Evolutionary conservation across 1,140 invertebrate species (phyloP), one percentile per base, ranked within the genome.

Genomic region (Parasteatoda tepidariorum): DNA sequence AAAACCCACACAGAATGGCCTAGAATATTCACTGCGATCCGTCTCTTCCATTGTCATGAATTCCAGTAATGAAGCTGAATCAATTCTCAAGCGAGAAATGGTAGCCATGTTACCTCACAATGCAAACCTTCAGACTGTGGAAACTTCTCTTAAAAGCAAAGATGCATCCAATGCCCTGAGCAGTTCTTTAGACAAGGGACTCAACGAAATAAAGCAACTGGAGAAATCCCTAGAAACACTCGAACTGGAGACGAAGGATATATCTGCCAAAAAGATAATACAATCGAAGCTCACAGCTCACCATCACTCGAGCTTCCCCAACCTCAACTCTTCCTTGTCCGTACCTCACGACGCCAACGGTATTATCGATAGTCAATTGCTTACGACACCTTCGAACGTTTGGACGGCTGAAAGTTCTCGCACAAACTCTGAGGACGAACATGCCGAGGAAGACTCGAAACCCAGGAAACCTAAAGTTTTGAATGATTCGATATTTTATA

Each of bases 101-200:
- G 55, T 38, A 9, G 85, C 86, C 15, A 84, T 86, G 67, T 73
- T 82, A 13, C 85, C 85, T 24, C 57, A 48, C 0, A 61, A 7
- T 26, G n/a, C 13, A 26, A 22, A 22, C n/a, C 38, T 38, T 26
- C 26, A 70, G 9, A 78, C 18, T 66, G 57, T 70, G 13, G 18
- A 30, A 13, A 11, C 48, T 62, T 31, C 70, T 6, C 22, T 48
- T 1, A 68, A 30, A n/a, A n/a, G 15, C 15, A 55, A 57, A 1
- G 71, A 75, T 13, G 31, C 31, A 9, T 34, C 28, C 7, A 38
- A 28, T 48, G 31, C 41, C 4, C 48, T 91, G 3, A 88, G 90
- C 11, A 90, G 88, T 28, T 91, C 91, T 1, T 84, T 91, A 11
- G 91, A 91, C 86, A 90, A 91, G 78, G 90, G 90, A 9, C 79